phyloP scores from a whole-genome alignment of 2,797 vertebrate genomes.

The Myotis vivesi region DNA sequence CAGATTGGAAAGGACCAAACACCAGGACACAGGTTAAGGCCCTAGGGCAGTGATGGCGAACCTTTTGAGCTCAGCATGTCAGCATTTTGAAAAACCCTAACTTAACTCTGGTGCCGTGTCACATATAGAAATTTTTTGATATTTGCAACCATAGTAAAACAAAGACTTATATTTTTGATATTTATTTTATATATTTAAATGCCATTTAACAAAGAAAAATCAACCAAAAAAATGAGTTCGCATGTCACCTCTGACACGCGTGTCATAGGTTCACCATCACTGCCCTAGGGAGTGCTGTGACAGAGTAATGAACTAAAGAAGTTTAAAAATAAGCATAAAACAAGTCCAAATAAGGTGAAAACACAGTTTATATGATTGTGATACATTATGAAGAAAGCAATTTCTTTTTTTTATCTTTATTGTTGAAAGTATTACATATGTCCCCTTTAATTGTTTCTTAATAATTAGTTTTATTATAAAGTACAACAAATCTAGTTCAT shows the following conservation, averaged over 20 bases:
- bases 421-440: no score
- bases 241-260: no score
- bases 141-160: no score
- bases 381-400: background rate
- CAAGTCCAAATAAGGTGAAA: background rate
- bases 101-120: no score
- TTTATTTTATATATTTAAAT: no score
- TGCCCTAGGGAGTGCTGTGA: background rate
- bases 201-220: no score
- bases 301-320: background rate
- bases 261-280: background rate
- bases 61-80: no score
- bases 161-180: no score
- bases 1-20: background rate
- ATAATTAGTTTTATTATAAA: background rate
- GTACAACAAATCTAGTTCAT: background rate
- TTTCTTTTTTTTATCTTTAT: no score
- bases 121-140: no score
- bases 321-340: background rate
- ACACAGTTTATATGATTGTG: background rate
- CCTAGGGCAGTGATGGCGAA: background rate
- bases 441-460: background rate
- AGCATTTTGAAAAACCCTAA: no score
- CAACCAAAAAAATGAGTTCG: no score
- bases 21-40: background rate